phyloP scores from a whole-genome alignment of 2,113 vertebrate genomes.

The Lagopus leucura region DNA sequence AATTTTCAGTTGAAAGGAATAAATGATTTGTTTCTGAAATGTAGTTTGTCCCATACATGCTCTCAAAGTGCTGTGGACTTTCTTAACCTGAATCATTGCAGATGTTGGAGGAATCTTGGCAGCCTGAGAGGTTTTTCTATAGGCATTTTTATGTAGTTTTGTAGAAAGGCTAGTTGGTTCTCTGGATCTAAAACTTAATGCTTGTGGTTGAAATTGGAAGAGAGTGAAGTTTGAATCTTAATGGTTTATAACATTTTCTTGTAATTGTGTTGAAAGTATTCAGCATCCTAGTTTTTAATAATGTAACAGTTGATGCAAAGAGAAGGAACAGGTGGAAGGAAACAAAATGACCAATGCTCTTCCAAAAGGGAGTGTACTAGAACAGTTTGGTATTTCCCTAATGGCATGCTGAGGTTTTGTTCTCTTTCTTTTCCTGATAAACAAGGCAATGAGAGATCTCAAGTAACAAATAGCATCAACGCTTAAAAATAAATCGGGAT shows the following conservation, averaged over 20 bases:
- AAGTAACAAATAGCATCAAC: rapidly evolving
- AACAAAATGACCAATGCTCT: neutral
- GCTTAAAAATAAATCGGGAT: neutral
- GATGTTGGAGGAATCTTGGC: neutral
- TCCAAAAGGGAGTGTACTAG: neutral
- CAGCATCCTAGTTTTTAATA: neutral
- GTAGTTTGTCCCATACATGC: neutral
- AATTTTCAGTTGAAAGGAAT: neutral
- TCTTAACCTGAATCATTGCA: neutral
- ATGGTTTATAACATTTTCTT: neutral
- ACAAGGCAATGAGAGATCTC: neutral
- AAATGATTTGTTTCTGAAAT: neutral
- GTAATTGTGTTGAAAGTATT: neutral
- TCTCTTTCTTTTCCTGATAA: neutral
- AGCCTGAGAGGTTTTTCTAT: neutral
- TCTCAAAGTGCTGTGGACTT: neutral
- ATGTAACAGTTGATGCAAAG: neutral
- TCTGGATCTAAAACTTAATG: neutral
- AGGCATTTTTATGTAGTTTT: neutral
- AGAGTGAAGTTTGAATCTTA: neutral
- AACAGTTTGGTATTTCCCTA: neutral
- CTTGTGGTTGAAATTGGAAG: neutral
- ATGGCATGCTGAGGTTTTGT: neutral
- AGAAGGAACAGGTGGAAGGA: neutral
- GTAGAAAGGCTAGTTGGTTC: neutral